Percentiles rank a stretch among this genome's conserved stretches.
phyloP scores from a whole-genome alignment of 2,113 vertebrate species.

The Ovis aries region ARS-UI_Ramb_v3.0 NC_056064.1:14992501-14993000 shows the following conservation, averaged over 20 bases:
- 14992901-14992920: neutral
- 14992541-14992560: no score
- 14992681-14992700: constrained; percentile 35
- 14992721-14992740: constrained; percentile 70
- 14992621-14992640: constrained; percentile 33
- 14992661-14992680: constrained; percentile 64
- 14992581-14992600: neutral
- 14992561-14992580: neutral
- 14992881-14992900: neutral
- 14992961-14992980: neutral
- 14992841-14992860: neutral
- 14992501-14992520: neutral
- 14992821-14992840: constrained; percentile 14
- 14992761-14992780: constrained; percentile 29
- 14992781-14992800: constrained; percentile 47
- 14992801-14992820: constrained; percentile 11
- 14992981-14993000: neutral
- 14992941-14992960: neutral
- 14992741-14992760: constrained; percentile 54
- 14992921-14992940: neutral
- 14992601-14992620: constrained; percentile 4
- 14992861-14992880: accelerated
- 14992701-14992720: constrained; percentile 50
- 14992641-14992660: constrained; percentile 31
- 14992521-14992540: accelerated